Evolutionary conservation across 2,113 vertebrate species (phyloP), one percentile per base, ranked within the genome.

Genomic region (Bambusicola thoracicus): DNA sequence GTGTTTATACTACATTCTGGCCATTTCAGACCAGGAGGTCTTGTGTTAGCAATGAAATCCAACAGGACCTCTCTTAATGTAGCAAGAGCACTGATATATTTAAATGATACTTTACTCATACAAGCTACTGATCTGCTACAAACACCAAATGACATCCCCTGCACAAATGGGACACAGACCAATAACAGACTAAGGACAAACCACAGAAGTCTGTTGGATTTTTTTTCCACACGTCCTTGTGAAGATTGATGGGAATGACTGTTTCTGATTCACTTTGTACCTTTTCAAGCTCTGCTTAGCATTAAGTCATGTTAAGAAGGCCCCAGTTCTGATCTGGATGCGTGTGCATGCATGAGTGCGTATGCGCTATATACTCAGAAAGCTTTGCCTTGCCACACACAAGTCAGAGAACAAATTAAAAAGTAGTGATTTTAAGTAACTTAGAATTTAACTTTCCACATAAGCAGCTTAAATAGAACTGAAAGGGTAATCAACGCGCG

Each of bases 391-490:
- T 5, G 2, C 61, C 83, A 73, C 38, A 10, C 5, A 5, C 29
- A 24, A 75, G 38, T 16, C 81, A 66, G 72, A 77, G 66, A 87
- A 62, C 30, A 85, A 92, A 94, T 79, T 66, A 72, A 73, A 85
- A 93, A 95, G 40, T 3, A 81, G 32, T 55, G 41, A 66, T 69
- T 89, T 83, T 36, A 62, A 67, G 38, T 44, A 92, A 81, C 46
- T 81, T 48, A 41, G 84, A 95, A 78, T 73, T 94, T 66, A 77
- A 73, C 32, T n/a, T 76, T 81, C 83, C 79, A 29, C n/a, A 48
- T 80, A 88, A 91, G 65, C 80, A 89, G 77, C 81, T 96, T 85
- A 95, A 86, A 91, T 68, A 70, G 66, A 91, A 82, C 44, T 51
- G 36, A 87, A 94, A 89, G 72, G 74, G 59, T 41, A 51, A 82